Base-by-base conservation (phyloP, 1,140 invertebrate genomes). In the Eurytemora carolleeae region DNA sequence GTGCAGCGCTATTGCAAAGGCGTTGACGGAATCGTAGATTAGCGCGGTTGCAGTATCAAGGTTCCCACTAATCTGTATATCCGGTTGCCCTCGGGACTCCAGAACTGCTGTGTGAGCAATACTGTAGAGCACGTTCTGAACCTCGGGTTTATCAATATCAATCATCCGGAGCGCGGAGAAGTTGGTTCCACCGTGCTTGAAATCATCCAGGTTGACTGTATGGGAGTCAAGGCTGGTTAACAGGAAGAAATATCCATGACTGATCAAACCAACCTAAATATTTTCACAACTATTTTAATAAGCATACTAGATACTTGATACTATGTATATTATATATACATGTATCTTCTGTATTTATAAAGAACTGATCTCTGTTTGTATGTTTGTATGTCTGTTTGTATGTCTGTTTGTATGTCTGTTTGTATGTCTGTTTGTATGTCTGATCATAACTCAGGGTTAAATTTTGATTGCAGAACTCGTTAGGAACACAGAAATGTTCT, bases 1-100 rank as follows among this genome's bases (percentile, higher is more conserved):
- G 69, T 91, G 84, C n/a, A 96, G 74, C 0, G 91, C 90, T 73
- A 85, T 87, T n/a, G 89, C 86, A 69, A 95, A 95, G 58, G 96
- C 75, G 72, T 86, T 81, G 18, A 94, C 90, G 1, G 90, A 91
- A 70, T 97, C 92, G 70, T 94, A 96, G 79, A 94, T 88, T 55
- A 97, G 73, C 1, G 91, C 91, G 2, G 88, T 91, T 75, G 95
- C 88, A 60, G 91, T 92, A 85, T 94, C 59, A 18, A 60, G 24
- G 21, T 60, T 55, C n/a, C 26, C 59, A 55, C 53, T 52, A n/a
- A 20, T 7, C n/a, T 7, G 22, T 55, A 55, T 55, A 7, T 55
- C 54, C 7, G 7, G 1, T 24, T 52, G 17, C 2, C 59, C 59
- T 53, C 22, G 21, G 26, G 17, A 54, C n/a, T 44, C 31, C 31